phyloP scores from a whole-genome alignment of 2,888 invertebrate genomes.

The Meiosimyza platycephala region DNA sequence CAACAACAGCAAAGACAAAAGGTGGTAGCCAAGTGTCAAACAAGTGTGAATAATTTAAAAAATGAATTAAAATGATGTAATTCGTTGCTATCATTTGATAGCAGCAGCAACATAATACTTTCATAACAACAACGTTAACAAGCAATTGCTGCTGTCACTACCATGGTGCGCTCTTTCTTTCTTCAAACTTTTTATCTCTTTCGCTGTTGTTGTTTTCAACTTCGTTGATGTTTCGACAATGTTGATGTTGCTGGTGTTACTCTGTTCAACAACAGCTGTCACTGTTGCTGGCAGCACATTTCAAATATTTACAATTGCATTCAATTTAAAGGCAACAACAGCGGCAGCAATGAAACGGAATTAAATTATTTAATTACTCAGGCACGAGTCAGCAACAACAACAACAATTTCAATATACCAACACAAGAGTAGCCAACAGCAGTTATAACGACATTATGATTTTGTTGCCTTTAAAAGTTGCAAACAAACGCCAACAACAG shows the following conservation, averaged over 20 bases:
- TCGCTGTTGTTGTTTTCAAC: constrained; percentile 1
- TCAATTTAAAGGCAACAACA: constrained; percentile 8
- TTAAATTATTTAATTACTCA: constrained; percentile 26
- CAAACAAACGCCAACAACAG: not conserved
- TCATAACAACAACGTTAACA: not conserved
- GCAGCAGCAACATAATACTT: not conserved
- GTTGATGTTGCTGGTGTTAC: constrained; percentile 9
- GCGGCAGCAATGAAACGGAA: constrained; percentile 14
- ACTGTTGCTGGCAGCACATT: constrained; percentile 11
- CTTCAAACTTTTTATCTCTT: not conserved
- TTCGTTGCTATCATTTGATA: not conserved
- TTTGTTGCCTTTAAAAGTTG: not conserved
- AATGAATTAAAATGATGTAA: not conserved
- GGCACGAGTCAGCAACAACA: not conserved
- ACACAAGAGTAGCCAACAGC: not conserved
- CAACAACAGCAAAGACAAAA: not conserved
- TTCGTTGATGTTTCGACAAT: constrained; percentile 4
- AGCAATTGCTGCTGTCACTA: not conserved
- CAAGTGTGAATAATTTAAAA: constrained; percentile 13
- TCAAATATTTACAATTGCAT: constrained; percentile 25
- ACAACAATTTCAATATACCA: not conserved
- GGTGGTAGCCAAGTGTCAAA: constrained; percentile 7
- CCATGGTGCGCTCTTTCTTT: not conserved
- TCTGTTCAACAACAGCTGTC: constrained; percentile 7
- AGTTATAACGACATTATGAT: not conserved